A percentile compares a stretch with the other conserved stretches of the same genome.
These are phyloP conservation scores for Drosophila carrolli DNA, from an alignment of 1,140 invertebrate species.

Conservation along the genomic window DNA sequence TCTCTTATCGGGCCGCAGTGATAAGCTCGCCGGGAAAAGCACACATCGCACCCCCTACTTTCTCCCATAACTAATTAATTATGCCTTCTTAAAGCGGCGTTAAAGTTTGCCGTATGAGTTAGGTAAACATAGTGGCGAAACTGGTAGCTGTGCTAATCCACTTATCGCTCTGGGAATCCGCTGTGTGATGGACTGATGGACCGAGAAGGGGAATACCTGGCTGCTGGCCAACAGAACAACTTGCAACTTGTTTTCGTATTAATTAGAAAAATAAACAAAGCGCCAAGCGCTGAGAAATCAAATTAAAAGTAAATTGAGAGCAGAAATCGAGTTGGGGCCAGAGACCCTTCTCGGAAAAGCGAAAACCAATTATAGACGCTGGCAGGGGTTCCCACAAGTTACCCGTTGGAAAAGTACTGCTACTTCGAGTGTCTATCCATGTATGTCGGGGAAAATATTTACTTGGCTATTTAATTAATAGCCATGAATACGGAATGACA, in stretches of 20 bases:
- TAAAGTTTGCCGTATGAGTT: slow-evolving; percentile 37
- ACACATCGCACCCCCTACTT: slow-evolving; percentile 20
- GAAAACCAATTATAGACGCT: slow-evolving; percentile 50
- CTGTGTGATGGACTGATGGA: slow-evolving; percentile 3
- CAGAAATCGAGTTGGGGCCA: background rate
- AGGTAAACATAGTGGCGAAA: background rate
- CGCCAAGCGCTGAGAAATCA: slow-evolving; percentile 60
- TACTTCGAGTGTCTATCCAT: slow-evolving; percentile 3
- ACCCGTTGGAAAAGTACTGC: background rate
- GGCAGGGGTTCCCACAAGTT: slow-evolving; percentile 1
- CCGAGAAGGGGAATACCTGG: slow-evolving; percentile 36
- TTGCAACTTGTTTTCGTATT: slow-evolving; percentile 60
- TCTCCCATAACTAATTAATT: slow-evolving; percentile 62
- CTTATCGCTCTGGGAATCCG: slow-evolving; percentile 33
- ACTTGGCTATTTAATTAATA: slow-evolving; percentile 67
- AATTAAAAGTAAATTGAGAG: slow-evolving; percentile 67
- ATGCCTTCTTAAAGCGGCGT: slow-evolving; percentile 49
- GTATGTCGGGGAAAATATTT: slow-evolving; percentile 7
- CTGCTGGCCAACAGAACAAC: slow-evolving; percentile 42
- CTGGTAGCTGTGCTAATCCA: slow-evolving; percentile 28
- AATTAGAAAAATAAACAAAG: slow-evolving; percentile 65
- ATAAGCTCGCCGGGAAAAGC: slow-evolving; percentile 56
- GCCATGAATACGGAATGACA: slow-evolving; percentile 67
- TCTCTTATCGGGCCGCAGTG: slow-evolving; percentile 65
- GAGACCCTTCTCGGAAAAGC: slow-evolving; percentile 30